Percentiles rank a stretch among this genome's conserved stretches.
Evolutionary conservation across 2,113 vertebrate genomes (phyloP).

Genomic region (Dasypus novemcinctus): DNA sequence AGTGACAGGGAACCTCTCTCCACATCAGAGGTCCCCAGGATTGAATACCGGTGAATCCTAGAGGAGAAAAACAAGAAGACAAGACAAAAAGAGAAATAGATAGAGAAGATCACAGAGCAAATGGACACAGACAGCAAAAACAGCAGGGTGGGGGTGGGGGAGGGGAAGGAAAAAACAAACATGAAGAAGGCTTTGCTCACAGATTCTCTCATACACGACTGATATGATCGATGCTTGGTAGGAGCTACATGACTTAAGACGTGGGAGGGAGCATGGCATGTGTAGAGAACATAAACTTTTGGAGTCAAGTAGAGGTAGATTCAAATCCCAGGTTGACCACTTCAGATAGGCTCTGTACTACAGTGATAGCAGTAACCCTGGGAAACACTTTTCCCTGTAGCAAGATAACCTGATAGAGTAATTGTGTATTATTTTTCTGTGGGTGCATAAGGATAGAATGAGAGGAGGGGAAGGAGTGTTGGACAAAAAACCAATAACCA

Average conservation of each 20-base stretch:
- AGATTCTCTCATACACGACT: background rate
- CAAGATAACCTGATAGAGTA: background rate
- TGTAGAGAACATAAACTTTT: background rate
- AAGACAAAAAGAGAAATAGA: too few species aligned
- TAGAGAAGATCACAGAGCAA: too few species aligned
- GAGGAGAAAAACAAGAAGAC: too few species aligned
- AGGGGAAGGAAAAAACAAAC: too few species aligned
- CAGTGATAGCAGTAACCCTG: background rate
- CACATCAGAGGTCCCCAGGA: too few species aligned
- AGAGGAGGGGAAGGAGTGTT: background rate
- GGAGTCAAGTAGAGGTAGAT: background rate
- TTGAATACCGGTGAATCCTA: too few species aligned
- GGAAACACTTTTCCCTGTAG: background rate
- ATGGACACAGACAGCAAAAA: too few species aligned
- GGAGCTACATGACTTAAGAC: background rate
- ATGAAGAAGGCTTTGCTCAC: background rate
- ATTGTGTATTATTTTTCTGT: background rate
- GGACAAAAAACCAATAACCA: background rate
- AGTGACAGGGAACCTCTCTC: too few species aligned
- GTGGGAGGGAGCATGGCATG: background rate
- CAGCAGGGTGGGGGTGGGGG: too few species aligned
- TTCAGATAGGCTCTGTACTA: background rate
- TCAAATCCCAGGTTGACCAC: background rate
- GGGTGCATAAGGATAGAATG: background rate
- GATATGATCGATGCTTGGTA: too few species aligned